Base-by-base conservation (phyloP, 2,888 invertebrate genomes). In the Hirtodrosophila cameraria region DNA sequence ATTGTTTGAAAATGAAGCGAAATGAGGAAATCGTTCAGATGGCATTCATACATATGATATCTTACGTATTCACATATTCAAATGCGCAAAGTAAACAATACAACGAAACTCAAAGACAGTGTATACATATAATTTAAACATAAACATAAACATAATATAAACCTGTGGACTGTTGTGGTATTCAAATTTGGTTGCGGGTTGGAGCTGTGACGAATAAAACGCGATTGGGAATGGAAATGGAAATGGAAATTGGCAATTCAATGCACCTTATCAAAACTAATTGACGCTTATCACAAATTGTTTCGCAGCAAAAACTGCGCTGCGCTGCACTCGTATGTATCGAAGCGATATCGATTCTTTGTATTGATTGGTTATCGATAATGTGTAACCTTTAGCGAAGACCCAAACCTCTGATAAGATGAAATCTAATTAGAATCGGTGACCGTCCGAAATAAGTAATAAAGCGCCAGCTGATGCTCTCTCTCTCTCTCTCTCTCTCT, bases 11-110 rank as follows among this genome's bases (percentile, higher is more conserved):
- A n/a, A n/a, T 15, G 11, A 36, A 27, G n/a, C n/a, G n/a, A n/a
- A n/a, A n/a, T n/a, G n/a, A n/a, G n/a, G n/a, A n/a, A n/a, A n/a
- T n/a, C n/a, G n/a, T n/a, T n/a, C 18, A 0, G 5, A 18, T 11
- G 9, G 6, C 9, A 27, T 25, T 7, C 7, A 27, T 16, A n/a
- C n/a, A n/a, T n/a, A n/a, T n/a, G n/a, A n/a, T n/a, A 8, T 11
- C 8, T 9, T 6, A 15, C 39, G 16, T 25, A 23, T 45, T 42
- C 13, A 35, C 18, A 30, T 53, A 53, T 53, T 60, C 39, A 57
- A 66, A 72, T 48, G 54, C 15, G 61, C 45, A 35, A 54, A 39
- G 53, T 75, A 71, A 71, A 75, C 72, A 71, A 71, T 11, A 45
- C 13, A 13, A 31, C 49, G 28, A 43, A 25, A 45, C 28, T 15